A percentile compares a stretch with the other conserved stretches of the same genome.
phyloP scores from a whole-genome alignment of 1,140 invertebrate genomes.

The Amyelois transitella region DNA sequence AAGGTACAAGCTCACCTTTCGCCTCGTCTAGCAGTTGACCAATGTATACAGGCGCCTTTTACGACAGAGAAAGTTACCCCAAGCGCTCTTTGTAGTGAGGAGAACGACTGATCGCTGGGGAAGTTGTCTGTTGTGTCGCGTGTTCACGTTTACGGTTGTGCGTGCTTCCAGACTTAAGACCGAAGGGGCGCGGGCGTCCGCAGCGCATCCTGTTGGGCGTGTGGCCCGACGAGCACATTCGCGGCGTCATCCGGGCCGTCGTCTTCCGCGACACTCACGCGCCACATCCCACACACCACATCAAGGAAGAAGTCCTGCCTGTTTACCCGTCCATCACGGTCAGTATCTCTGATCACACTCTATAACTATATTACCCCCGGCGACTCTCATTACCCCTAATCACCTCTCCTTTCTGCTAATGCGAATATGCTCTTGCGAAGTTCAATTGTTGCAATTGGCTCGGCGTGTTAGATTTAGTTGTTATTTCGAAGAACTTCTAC shows the following conservation, averaged over 20 bases:
- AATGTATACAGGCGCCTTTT: no score
- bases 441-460: constrained; percentile 17
- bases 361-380: not conserved
- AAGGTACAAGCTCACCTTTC: no score
- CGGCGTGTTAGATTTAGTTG: constrained; percentile 23
- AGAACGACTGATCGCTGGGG: not conserved
- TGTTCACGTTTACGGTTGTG: constrained; percentile 69
- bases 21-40: no score
- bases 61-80: no score
- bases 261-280: constrained; percentile 89
- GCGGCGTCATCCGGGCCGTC: constrained; percentile 91
- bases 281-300: constrained; percentile 77
- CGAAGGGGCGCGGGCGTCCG: constrained; percentile 90
- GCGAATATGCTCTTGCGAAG: constrained; percentile 44
- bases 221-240: constrained; percentile 94
- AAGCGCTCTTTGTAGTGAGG: no score
- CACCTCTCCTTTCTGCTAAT: constrained; percentile 21
- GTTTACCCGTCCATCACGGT: constrained; percentile 67
- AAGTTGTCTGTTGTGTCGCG: constrained; percentile 13
- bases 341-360: constrained; percentile 43
- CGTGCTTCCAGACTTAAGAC: constrained; percentile 83
- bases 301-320: constrained; percentile 62
- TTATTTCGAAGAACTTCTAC: not conserved
- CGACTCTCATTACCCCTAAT: constrained; percentile 8
- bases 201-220: constrained; percentile 91